phyloP scores from a whole-genome alignment of 1,140 invertebrate species.

The Aphidius gifuensis region DNA sequence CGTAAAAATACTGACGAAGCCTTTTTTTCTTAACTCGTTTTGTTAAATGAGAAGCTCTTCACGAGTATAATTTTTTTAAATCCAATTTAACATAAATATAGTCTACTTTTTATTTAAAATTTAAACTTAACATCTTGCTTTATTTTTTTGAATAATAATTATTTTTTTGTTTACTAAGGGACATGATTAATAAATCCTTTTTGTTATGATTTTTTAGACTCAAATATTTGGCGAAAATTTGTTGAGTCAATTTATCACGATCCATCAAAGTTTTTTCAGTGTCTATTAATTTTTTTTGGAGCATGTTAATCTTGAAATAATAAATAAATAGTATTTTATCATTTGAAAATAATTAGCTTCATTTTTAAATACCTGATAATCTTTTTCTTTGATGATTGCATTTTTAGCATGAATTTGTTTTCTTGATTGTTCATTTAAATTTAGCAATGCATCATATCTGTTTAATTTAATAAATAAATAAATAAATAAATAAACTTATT shows the following conservation, averaged over 20 bases:
- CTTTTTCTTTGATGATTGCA: conserved; percentile 24
- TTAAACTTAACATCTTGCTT: too few relatives aligned
- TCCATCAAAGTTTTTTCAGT: conserved; percentile 27
- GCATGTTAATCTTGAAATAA: conserved; percentile 25
- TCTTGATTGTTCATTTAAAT: conserved; percentile 31
- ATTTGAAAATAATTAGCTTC: not conserved
- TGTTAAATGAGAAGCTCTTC: too few relatives aligned
- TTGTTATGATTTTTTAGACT: conserved; percentile 29
- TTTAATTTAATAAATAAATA: not conserved
- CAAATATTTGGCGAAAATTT: conserved; percentile 31
- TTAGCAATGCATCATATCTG: conserved; percentile 37
- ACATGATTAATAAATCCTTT: too few relatives aligned
- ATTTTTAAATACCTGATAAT: conserved; percentile 25
- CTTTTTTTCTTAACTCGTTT: too few relatives aligned
- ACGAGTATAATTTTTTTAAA: too few relatives aligned
- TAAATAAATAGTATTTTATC: too few relatives aligned
- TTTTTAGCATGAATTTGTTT: conserved; percentile 24
- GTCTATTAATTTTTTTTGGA: conserved; percentile 29
- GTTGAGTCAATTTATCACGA: conserved; percentile 24
- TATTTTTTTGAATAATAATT: too few relatives aligned
- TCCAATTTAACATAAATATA: too few relatives aligned
- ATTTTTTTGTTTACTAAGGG: conserved; percentile 10
- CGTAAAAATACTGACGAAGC: too few relatives aligned
- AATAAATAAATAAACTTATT: too few relatives aligned
- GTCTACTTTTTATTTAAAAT: too few relatives aligned